Conservation (phyloP, 2,113 vertebrate genomes). For the Alexandromys fortis region DNA sequence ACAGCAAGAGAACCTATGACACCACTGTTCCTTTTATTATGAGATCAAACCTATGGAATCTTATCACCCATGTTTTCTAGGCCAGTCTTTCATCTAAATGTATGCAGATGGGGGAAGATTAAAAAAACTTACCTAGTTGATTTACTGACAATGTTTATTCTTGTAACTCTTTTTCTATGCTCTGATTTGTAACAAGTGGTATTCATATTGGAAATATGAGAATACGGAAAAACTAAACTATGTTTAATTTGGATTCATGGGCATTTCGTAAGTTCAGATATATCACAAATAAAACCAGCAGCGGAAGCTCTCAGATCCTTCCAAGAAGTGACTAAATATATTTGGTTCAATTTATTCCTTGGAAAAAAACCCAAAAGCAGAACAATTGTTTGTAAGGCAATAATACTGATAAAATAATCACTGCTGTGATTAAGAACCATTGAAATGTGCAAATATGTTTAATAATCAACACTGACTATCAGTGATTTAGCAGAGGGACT, state of each 20-base stretch:
- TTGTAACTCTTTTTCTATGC: neutral
- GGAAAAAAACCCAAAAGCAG: neutral
- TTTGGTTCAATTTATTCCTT: neutral
- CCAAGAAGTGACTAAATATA: neutral
- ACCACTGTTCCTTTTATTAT: neutral
- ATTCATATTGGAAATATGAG: neutral
- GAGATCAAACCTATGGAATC: neutral
- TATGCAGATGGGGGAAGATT: no score
- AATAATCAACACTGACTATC: neutral
- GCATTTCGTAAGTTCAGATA: neutral
- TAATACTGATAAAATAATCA: neutral
- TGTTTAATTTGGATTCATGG: neutral
- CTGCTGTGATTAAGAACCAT: fast-evolving
- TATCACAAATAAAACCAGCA: neutral
- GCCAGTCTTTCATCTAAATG: neutral
- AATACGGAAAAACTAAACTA: no score
- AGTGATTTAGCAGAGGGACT: no score
- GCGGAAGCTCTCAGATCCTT: neutral
- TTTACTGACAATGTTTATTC: neutral
- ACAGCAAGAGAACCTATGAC: neutral
- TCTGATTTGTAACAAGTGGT: neutral
- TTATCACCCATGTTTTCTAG: neutral
- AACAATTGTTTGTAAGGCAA: neutral
- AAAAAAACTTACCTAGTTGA: neutral
- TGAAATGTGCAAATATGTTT: neutral